phyloP scores from a whole-genome alignment of 35 echinoderm and acorn worm genomes.

The Amphiura filiformis region DNA sequence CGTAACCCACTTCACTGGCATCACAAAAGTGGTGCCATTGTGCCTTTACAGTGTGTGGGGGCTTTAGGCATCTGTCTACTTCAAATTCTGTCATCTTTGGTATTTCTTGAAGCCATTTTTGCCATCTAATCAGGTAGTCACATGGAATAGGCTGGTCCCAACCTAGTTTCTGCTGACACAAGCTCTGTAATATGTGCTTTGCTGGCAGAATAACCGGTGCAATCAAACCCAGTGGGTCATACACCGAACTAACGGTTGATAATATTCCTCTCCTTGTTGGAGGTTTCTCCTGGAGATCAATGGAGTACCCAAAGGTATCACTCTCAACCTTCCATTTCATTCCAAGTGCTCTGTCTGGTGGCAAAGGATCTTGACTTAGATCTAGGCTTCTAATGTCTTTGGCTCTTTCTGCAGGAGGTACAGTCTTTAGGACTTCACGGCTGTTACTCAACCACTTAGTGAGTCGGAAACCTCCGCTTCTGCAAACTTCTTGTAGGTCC shows the following conservation, averaged over 20 bases:
- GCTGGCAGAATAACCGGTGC: conserved; percentile 39
- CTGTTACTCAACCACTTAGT: conserved; percentile 75
- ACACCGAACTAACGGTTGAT: conserved; percentile 37
- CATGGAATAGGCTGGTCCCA: conserved; percentile 51
- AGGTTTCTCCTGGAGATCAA: conserved; percentile 15
- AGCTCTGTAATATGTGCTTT: conserved; percentile 45
- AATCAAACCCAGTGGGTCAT: conserved; percentile 48
- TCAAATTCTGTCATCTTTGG: conserved; percentile 11
- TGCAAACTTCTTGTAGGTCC: conserved; percentile 25
- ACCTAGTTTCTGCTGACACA: conserved; percentile 22
- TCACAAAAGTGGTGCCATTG: conserved; percentile 40
- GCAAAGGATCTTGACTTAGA: conserved; percentile 27
- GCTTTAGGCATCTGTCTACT: conserved; percentile 21
- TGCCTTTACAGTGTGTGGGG: neutral
- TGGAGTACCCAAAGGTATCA: conserved; percentile 14
- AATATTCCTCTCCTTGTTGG: conserved; percentile 40
- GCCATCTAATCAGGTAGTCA: conserved; percentile 21
- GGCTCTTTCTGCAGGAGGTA: conserved; percentile 59
- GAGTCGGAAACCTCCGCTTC: conserved; percentile 51
- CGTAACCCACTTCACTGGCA: conserved; percentile 20
- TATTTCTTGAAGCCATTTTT: conserved; percentile 30
- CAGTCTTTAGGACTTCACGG: conserved; percentile 48
- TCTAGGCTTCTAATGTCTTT: conserved; percentile 37
- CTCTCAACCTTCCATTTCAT: conserved; percentile 41
- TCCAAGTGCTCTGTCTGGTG: conserved; percentile 62